Evolutionary conservation across 2,888 invertebrate species (phyloP), one percentile per base, ranked within the genome.

Genomic region (Caenorhabditis afra): DNA sequence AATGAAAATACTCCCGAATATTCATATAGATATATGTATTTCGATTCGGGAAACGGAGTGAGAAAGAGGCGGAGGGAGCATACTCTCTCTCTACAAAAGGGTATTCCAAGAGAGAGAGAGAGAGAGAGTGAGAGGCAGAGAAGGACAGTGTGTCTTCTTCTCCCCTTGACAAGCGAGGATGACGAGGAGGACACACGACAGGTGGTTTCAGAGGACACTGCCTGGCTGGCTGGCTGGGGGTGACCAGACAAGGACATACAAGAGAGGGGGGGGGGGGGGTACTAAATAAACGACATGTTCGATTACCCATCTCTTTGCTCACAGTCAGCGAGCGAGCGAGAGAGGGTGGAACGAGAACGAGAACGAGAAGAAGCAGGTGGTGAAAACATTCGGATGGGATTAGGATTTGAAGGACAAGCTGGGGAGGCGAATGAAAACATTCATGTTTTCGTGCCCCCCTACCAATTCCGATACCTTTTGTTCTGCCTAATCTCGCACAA

Each of bases 201-300:
- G 66, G 66, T 67, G 66, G 66, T 67, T 55, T 55, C 55, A 50
- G 50, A 39, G 49, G 29, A 61, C 49, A 61, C 29, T 29, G 29
- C 29, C 7, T n/a, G n/a, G n/a, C n/a, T n/a, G n/a, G n/a, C n/a
- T n/a, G n/a, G n/a, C n/a, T n/a, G n/a, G n/a, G 37, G 12, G 14
- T 50, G 41, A 3, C 12, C 61, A 44, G n/a, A 23, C 61, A 49
- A 49, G 49, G 29, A 55, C 55, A 62, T 39, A 37, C 49, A 18
- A 23, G 47, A 14, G 35, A 23, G 52, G 23, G 22, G 20, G 20
- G 50, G 20, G 14, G 47, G 47, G 47, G 47, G 47, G 47, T 18
- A 16, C n/a, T n/a, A n/a, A n/a, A n/a, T 29, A 52, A 3, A 58
- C 44, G 58, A 58, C 58, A 58, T 58, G 58, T 58, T 58, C 58